These are phyloP conservation scores for Campylomormyrus tamandua DNA, from an alignment of 2,113 vertebrate genomes.

Conservation along the genomic window DNA sequence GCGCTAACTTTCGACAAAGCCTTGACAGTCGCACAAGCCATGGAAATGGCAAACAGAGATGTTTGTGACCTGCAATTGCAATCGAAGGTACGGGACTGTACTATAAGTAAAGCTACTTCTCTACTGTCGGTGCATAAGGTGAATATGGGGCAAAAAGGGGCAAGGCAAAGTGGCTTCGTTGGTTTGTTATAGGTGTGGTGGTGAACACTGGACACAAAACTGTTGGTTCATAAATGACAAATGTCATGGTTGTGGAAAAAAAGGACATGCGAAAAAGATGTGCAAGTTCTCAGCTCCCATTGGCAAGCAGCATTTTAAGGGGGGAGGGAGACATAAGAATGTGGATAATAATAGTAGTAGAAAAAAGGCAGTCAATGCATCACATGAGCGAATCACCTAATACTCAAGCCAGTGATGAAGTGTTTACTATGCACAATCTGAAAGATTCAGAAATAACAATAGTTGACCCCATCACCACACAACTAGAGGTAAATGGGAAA, in stretches of 20 bases:
- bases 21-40: not conserved
- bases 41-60: not conserved
- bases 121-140: not conserved
- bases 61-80: not conserved
- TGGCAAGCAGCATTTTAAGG: not conserved
- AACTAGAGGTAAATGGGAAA: not conserved
- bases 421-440: not conserved
- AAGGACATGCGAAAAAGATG: not conserved
- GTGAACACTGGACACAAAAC: not conserved
- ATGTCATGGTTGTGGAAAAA: not conserved
- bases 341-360: not conserved
- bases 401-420: conserved; percentile 20
- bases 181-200: not conserved
- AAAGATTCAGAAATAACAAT: not conserved
- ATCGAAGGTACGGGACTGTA: not conserved
- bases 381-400: conserved; percentile 4
- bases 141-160: not conserved
- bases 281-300: not conserved
- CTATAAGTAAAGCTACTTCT: not conserved
- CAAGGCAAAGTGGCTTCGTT: not conserved
- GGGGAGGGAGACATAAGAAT: not conserved
- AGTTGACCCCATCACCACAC: not conserved
- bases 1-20: not conserved
- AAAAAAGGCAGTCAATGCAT: not conserved
- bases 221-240: not conserved